These are phyloP conservation scores for Trochalopteron elliotii DNA, from an alignment of 2,113 vertebrate species.

Conservation along the genomic window DNA sequence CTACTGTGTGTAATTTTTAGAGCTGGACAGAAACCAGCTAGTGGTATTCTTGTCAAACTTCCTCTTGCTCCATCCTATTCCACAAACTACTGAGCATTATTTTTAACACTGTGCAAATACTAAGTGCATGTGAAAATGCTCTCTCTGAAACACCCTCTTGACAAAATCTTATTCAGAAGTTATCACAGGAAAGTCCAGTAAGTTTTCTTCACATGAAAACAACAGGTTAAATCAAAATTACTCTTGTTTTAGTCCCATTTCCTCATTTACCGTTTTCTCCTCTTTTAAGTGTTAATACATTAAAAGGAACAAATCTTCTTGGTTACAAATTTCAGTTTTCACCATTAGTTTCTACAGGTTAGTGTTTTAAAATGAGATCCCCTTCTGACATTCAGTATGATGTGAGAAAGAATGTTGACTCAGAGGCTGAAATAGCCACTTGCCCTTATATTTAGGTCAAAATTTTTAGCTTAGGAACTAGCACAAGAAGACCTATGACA, in stretches of 20 bases:
- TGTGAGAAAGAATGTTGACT: not conserved
- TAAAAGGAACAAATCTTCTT: not conserved
- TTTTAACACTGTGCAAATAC: constrained; percentile 22
- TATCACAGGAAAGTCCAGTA: not conserved
- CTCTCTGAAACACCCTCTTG: not conserved
- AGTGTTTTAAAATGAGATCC: not conserved
- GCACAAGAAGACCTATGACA: not conserved
- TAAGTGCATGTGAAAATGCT: constrained; percentile 5
- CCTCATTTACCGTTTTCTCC: not conserved
- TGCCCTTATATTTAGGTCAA: not conserved
- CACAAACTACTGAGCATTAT: not conserved
- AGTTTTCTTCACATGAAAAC: not conserved
- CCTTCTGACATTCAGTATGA: not conserved
- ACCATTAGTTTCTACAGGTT: not conserved
- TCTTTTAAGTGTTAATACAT: not conserved
- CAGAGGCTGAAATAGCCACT: not conserved
- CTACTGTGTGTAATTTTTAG: constrained; percentile 1
- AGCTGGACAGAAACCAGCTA: constrained; percentile 13
- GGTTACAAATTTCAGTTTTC: not conserved
- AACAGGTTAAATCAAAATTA: not conserved
- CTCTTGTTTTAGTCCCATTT: not conserved
- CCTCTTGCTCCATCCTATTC: not conserved
- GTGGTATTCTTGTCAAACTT: constrained; percentile 30
- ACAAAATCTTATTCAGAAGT: not conserved
- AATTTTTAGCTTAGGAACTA: not conserved